Evolutionary conservation across 1,140 invertebrate species (phyloP), one percentile per base, ranked within the genome.

Genomic region (Drosophila tsacasi): DNA sequence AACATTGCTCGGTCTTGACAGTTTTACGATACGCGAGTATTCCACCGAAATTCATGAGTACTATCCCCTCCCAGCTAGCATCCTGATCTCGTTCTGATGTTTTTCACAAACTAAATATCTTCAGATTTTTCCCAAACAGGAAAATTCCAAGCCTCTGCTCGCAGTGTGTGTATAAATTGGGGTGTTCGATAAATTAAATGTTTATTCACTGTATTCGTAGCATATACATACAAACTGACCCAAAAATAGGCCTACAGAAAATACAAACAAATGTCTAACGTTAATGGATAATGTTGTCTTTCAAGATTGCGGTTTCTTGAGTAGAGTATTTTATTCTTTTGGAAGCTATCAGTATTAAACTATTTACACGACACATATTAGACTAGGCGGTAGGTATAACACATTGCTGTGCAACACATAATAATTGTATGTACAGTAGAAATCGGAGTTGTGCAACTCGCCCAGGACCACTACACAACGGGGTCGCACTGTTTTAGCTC

Each of bases 401-500:
- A 19, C 19, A 52, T 61, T 61, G 59, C 59, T 61, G 59, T 61
- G 59, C 59, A 61, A 61, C 67, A 69, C 49, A 71, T 68, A 68
- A 68, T 71, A 39, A 55, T 71, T 55, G 64, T 72, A 72, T 72
- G 68, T 72, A 61, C 69, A 73, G 63, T 71, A 71, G 64, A 71
- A 46, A 68, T 46, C 32, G 42, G 42, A 74, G 25, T 69, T 66
- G 35, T 47, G 42, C 64, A 58, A 50, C 62, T 15, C 63, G 63
- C 39, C 30, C 37, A 42, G 12, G 8, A 23, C 5, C 23, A 54
- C 49, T 71, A 71, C 32, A 40, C 54, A 39, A 57, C 58, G 32
- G 49, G 37, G 15, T 84, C 72, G 81, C n/a, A 77, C 62, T 90
- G 84, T 30, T 87, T 91, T 2, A 93, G 35, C 54, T 93, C 93